Evolutionary conservation across 1,140 invertebrate genomes (phyloP), one percentile per base, ranked within the genome.

Genomic region (Arion vulgaris): DNA sequence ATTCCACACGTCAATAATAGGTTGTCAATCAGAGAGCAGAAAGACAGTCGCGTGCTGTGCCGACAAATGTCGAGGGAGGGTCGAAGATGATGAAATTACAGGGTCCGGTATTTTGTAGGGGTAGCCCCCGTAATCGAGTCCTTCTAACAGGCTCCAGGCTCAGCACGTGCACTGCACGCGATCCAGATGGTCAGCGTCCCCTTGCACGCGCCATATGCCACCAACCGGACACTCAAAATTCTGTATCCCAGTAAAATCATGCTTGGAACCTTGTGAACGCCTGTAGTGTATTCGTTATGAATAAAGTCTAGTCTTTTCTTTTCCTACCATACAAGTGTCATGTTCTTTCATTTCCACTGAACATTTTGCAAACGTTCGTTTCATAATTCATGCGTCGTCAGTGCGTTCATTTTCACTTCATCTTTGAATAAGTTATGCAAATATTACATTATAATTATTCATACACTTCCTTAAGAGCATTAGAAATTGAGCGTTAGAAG

Each of bases 121-220:
- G 76, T 68, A 49, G 51, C 62, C 76, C 51, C 57, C 32, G 76
- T 78, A 66, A 78, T 68, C 76, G 53, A 78, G 76, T 68, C 76
- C 34, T 78, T 17, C 62, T 66, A 62, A 62, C 32, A 26, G 74
- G 34, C 38, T 26, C 57, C 23, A 28, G 76, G 76, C 76, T 34
- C 32, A 49, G 57, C 76, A 78, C 76, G 76, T 78, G 76, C 76
- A 34, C 73, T 78, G 76, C 76, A 78, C 53, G 76, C 76, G 76
- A 78, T 78, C 76, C 76, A 78, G 76, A 78, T 78, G 76, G 76
- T 78, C 76, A 78, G 76, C 76, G 76, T 78, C 76, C 76, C 45
- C 19, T 34, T 78, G 76, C 76, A 78, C 76, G 76, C 57, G 76
- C 76, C 76, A 78, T 78, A 78, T 78, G 76, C 76, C 76, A 78